A percentile compares a stretch with the other conserved stretches of the same genome.
Evolutionary conservation across 2,797 vertebrate species (phyloP).

Genomic region (Sebastes dallii): DNA sequence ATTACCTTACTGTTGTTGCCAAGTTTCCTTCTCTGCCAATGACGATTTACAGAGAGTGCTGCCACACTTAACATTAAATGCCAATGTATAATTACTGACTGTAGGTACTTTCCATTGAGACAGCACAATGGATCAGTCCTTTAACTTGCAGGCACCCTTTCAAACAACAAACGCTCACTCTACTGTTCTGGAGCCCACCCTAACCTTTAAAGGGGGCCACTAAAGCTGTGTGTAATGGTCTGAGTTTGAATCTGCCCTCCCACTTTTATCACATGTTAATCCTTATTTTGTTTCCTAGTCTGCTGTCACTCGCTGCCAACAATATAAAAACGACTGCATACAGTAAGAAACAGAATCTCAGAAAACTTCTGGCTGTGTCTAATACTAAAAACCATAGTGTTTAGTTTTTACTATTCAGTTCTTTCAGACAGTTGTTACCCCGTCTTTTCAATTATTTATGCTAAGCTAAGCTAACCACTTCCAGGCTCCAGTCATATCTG

Average conservation of each 20-base stretch:
- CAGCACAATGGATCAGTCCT: neutral
- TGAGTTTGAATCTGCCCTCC: neutral
- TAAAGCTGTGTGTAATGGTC: neutral
- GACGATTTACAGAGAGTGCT: constrained; percentile 3
- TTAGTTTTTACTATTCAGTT: neutral
- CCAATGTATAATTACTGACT: neutral
- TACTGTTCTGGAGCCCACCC: neutral
- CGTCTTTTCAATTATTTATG: no score
- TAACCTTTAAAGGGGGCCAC: neutral
- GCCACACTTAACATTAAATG: neutral
- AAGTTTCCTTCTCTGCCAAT: neutral
- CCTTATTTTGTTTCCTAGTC: neutral
- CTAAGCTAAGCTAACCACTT: neutral
- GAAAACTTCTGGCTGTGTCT: neutral
- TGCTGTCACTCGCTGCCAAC: neutral
- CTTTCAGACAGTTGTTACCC: no score
- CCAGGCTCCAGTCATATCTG: neutral
- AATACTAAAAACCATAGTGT: neutral
- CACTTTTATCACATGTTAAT: neutral
- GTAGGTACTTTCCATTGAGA: neutral
- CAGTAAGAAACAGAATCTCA: neutral
- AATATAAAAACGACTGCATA: neutral
- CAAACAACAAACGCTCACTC: neutral
- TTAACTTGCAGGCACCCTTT: neutral
- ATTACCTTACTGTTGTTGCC: constrained; percentile 17